Conservation (phyloP, 2,888 invertebrate species). For the Lithophane semibrunnea region DNA sequence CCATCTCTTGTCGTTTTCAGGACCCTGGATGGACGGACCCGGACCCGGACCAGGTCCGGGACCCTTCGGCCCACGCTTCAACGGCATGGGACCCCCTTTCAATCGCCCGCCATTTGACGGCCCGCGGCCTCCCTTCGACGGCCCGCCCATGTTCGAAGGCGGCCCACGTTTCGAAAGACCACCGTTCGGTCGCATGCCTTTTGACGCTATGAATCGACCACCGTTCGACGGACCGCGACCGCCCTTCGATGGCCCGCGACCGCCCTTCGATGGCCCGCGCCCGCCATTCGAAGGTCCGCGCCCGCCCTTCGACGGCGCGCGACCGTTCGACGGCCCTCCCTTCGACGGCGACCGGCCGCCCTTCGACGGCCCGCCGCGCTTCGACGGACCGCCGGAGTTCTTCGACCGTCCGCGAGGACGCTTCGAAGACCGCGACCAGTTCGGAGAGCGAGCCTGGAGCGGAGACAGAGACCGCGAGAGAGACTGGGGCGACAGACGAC, state of each 20-base stretch:
- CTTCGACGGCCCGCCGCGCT: conserved; percentile 68
- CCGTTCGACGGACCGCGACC: conserved; percentile 79
- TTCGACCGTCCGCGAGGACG: conserved; percentile 83
- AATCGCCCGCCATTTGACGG: conserved; percentile 79
- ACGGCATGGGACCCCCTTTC: conserved; percentile 83
- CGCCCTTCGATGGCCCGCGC: conserved; percentile 75
- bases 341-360: conserved; percentile 71
- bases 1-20: conserved; percentile 73
- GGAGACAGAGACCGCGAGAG: conserved; percentile 77
- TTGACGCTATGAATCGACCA: conserved; percentile 72
- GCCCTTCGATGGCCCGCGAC: conserved; percentile 75
- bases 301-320: conserved; percentile 80
- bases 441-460: conserved; percentile 82
- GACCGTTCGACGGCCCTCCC: conserved; percentile 66
- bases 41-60: conserved; percentile 76
- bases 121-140: conserved; percentile 71
- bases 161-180: conserved; percentile 69
- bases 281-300: conserved; percentile 75
- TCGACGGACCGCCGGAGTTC: conserved; percentile 82
- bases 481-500: conserved; percentile 77
- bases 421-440: conserved; percentile 84
- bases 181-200: conserved; percentile 66
- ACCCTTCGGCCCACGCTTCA: conserved; percentile 79
- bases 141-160: conserved; percentile 62
- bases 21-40: conserved; percentile 86